Base-by-base conservation (phyloP, 92 coral and sea anemone species). In the Phymanthus crucifer region DNA sequence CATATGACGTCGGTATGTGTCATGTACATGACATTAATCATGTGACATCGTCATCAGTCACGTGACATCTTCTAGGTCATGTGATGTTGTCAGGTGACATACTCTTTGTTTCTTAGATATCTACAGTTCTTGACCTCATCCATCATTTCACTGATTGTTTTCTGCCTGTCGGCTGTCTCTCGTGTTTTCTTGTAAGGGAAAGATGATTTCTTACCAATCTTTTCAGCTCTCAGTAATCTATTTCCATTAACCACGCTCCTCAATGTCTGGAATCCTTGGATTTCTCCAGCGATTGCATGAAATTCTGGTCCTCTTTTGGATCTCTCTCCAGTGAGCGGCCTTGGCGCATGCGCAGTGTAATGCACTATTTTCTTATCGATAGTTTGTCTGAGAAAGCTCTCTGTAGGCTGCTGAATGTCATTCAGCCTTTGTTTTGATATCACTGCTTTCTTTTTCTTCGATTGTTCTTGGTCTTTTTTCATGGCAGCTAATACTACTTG, bases 401-500 rank as follows among this genome's bases (percentile, higher is more conserved):
- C 86, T 4, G 86, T 82, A 0, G 86, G 86, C 61, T 67, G 72
- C 32, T 73, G 80, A 35, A 82, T 73, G 46, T 58, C 86, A 2
- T 54, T 34, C 45, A 82, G 40, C 61, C 86, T 26, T 64, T 73
- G 74, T 58, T 82, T 82, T 24, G 72, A 56, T 82, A 73, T 64
- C 17, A 50, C 23, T 50, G 17, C 14, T 71, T 43, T 61, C 40
- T 77, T 40, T 64, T 33, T 23, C 70, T 17, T n/a, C 23, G 71
- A 19, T 36, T 65, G 32, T 61, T 43, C n/a, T 8, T 64, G 1
- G 3, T 77, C 81, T 38, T 77, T 77, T 77, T 38, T 77, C 10
- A 82, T 66, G 8, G 86, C 80, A 29, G 86, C 86, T 27, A 82
- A 40, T 26, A 65, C 86, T 12, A 74, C 79, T 71, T 74, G 77